Evolutionary conservation across 2,797 vertebrate genomes (phyloP).

Genomic region (Sebastes kiyomatsui): DNA sequence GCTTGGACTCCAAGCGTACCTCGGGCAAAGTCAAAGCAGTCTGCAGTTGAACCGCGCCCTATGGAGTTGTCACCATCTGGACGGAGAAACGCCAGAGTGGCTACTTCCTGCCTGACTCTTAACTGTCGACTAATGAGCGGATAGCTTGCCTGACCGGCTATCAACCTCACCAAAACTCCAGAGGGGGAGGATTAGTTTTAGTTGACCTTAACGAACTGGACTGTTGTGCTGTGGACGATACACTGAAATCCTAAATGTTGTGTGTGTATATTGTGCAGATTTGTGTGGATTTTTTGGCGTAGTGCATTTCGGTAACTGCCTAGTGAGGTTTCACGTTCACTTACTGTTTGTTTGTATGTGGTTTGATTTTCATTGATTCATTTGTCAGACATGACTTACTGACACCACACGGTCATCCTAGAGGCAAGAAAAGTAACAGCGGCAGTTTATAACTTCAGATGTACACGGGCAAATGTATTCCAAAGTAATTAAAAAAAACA

Average conservation of each 20-base stretch:
- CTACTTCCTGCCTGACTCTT: background rate
- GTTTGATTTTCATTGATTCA: background rate
- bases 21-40: background rate
- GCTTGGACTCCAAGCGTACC: background rate
- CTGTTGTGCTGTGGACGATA: background rate
- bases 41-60: background rate
- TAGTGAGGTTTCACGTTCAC: background rate
- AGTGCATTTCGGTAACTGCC: background rate
- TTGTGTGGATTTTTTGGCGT: background rate
- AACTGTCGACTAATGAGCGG: background rate
- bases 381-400: background rate
- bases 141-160: background rate
- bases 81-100: background rate
- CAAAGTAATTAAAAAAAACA: background rate
- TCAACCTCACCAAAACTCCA: background rate
- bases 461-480: background rate
- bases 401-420: too few species aligned
- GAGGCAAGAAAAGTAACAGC: background rate
- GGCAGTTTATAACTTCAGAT: background rate
- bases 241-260: background rate
- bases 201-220: background rate
- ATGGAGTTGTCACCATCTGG: background rate
- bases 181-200: background rate
- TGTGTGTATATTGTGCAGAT: background rate
- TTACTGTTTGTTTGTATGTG: background rate